These are phyloP conservation scores for Anabas testudineus DNA, from an alignment of 2,797 vertebrate genomes.

Conservation along the genomic window DNA sequence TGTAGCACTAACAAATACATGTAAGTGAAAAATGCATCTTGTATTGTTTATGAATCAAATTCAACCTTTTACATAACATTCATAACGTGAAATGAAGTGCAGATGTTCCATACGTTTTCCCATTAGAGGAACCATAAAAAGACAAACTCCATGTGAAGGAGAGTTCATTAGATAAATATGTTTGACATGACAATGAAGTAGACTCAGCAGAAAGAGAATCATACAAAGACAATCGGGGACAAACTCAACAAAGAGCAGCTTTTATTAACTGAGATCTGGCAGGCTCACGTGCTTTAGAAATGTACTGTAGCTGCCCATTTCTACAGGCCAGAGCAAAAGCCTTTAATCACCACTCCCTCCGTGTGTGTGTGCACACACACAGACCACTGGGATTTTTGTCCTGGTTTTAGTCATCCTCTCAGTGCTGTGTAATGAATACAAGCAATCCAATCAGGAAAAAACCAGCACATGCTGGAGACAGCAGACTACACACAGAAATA, in stretches of 20 bases:
- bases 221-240: slow-evolving; percentile 24
- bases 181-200: not conserved
- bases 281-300: slow-evolving; percentile 4
- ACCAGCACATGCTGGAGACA: slow-evolving; percentile 18
- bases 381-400: slow-evolving; percentile 25
- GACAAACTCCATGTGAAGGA: slow-evolving; percentile 15
- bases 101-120: not conserved
- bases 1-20: no score
- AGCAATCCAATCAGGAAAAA: slow-evolving; percentile 50
- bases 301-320: slow-evolving; percentile 30
- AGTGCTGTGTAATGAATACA: slow-evolving; percentile 26
- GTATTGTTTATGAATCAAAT: not conserved
- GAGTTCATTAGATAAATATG: slow-evolving; percentile 1
- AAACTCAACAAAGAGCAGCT: slow-evolving; percentile 46
- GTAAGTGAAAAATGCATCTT: no score
- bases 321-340: slow-evolving; percentile 44
- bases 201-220: slow-evolving; percentile 28
- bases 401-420: slow-evolving; percentile 26
- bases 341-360: slow-evolving; percentile 39
- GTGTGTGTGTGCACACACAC: slow-evolving; percentile 24
- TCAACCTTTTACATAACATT: not conserved
- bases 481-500: slow-evolving; percentile 10
- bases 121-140: slow-evolving; percentile 16
- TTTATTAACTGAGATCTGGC: slow-evolving; percentile 37
- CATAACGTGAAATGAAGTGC: not conserved